Evolutionary conservation across 2,113 vertebrate genomes (phyloP).

Genomic region (Climacteris rufus): DNA sequence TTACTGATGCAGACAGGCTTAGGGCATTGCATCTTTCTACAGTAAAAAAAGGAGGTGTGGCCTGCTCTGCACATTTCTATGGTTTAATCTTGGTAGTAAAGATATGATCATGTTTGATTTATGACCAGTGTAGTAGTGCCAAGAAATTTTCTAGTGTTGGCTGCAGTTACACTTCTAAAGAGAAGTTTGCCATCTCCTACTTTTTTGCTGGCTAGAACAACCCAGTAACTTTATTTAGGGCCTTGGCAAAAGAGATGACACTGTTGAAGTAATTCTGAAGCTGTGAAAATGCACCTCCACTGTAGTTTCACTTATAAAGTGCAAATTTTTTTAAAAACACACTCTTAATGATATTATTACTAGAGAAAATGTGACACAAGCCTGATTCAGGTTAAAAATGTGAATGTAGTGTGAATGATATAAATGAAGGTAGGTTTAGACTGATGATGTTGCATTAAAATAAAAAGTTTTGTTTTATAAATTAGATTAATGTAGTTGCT

Average conservation of each 20-base stretch:
- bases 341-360: not conserved
- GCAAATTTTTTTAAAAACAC: not conserved
- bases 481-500: not conserved
- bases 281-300: not conserved
- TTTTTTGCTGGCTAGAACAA: not conserved
- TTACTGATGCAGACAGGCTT: not conserved
- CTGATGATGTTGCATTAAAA: not conserved
- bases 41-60: not conserved
- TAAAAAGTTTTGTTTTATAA: not conserved
- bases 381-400: not conserved
- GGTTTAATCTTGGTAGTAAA: not conserved
- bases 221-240: not conserved
- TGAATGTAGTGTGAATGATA: not conserved
- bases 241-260: not conserved
- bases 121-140: not conserved
- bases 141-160: not conserved
- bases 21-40: not conserved
- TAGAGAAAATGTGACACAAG: not conserved
- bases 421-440: not conserved
- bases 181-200: not conserved
- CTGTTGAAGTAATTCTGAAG: not conserved
- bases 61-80: not conserved
- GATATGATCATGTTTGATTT: not conserved
- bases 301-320: not conserved
- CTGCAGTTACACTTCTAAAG: not conserved